Base-by-base conservation (phyloP, 2,113 vertebrate species). In the Epinephelus moara region DNA sequence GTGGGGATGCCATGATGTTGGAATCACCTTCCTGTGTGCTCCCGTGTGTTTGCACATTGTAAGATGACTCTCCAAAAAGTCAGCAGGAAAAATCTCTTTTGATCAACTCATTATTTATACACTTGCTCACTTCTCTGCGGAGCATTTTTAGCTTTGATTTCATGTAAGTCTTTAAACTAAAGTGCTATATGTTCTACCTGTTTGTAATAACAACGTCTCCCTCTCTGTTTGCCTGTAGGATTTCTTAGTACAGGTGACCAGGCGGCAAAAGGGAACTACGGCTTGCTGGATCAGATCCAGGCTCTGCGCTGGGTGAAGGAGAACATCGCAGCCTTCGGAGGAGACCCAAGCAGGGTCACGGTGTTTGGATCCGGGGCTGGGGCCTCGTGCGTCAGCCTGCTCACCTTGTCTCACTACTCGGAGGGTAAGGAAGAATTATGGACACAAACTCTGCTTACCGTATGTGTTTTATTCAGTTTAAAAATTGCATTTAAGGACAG, bases 361-460 rank as follows among this genome's bases (percentile, higher is more conserved):
- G 97, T 99, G 88, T 99, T 99, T 75, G 98, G 98, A 63, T 99
- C 98, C 0, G 98, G 98, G 4, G 98, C 98, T 0, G 98, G 98
- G 21, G 98, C 97, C n/a, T 98, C 98, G 1, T 99, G 98, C 69
- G 98, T 99, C 75, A 98, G 97, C 91, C 95, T 99, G 3, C 91
- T 99, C 82, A 99, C 98, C 4, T 92, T 99, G 33, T 99, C 98
- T 0, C 98, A 99, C 91, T 99, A 99, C 85, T 99, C 98, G 23
- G 98, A 99, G 95, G 98, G 98, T 99, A 95, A 91, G 86, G 12
- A 40, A 55, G 17, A 61, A 13, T 59, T 37, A 66, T 30, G 23
- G 13, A 49, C 9, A 53, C 50, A 52, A 68, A 6, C 1, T 6
- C 25, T n/a, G 53, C 15, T 49, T 33, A n/a, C 23, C 11, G 30